A percentile compares a stretch with the other conserved stretches of the same genome.
phyloP scores from a whole-genome alignment of 1,140 invertebrate species.

The Neotoxoptera formosana region DNA sequence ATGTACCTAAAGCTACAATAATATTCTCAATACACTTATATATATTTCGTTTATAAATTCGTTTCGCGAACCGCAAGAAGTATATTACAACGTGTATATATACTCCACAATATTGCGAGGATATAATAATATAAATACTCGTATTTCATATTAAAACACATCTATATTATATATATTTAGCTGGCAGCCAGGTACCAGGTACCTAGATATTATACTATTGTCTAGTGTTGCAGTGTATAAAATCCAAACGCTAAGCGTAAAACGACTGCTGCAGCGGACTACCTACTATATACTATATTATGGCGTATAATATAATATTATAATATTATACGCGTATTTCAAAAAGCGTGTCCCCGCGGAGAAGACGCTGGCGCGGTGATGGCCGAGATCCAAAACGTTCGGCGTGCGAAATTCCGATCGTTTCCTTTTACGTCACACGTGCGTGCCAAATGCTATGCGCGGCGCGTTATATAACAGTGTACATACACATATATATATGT shows the following conservation, averaged over 20 bases:
- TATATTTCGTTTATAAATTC: background rate
- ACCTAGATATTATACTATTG: background rate
- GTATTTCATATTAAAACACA: constrained; percentile 4
- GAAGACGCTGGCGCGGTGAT: background rate
- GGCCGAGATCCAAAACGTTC: constrained; percentile 48
- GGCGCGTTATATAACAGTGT: background rate
- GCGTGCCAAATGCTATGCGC: constrained; percentile 39
- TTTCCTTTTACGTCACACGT: constrained; percentile 48
- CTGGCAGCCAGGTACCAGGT: too few relatives aligned
- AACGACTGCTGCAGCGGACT: too few relatives aligned
- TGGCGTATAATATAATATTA: background rate
- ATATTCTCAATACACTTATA: too few relatives aligned
- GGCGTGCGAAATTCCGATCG: constrained; percentile 46
- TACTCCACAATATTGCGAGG: background rate
- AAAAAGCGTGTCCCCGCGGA: background rate
- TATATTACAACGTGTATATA: background rate
- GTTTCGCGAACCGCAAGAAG: background rate
- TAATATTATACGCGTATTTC: background rate
- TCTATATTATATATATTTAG: too few relatives aligned
- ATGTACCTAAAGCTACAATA: background rate
- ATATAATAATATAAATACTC: background rate
- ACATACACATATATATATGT: too few relatives aligned
- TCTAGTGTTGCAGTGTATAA: background rate
- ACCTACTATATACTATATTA: background rate
- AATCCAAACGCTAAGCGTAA: background rate